These are phyloP conservation scores for Eudorcas thomsonii DNA, from an alignment of 2,113 vertebrate genomes.

Conservation along the genomic window DNA sequence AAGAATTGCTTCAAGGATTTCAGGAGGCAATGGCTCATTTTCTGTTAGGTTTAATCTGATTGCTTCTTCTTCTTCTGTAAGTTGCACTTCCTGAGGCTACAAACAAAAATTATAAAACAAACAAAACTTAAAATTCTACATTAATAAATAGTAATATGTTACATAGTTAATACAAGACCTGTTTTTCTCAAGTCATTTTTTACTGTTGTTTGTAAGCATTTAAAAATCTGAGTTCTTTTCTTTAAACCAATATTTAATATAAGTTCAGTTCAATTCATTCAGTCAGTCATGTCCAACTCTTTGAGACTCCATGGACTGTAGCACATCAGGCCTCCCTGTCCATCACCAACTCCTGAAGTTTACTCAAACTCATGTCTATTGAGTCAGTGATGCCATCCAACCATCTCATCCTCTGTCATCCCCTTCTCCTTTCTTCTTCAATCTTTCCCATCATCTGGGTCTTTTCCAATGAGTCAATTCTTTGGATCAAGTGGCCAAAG, in stretches of 20 bases:
- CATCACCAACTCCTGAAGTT: background rate
- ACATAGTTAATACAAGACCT: background rate
- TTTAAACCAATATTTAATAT: background rate
- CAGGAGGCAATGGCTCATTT: slow-evolving; percentile 79
- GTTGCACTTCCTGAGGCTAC: slow-evolving; percentile 71
- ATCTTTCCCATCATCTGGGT: background rate
- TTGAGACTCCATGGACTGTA: background rate
- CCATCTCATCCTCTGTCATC: background rate
- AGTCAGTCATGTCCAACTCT: background rate
- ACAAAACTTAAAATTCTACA: background rate
- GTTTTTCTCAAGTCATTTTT: background rate
- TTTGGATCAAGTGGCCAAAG: background rate
- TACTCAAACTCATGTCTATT: background rate
- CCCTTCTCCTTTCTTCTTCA: background rate
- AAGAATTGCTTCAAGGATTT: slow-evolving; percentile 87
- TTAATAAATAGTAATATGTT: background rate
- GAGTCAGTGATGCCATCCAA: background rate
- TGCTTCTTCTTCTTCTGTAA: slow-evolving; percentile 89
- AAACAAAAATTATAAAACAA: slow-evolving; percentile 38
- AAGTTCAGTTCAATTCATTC: background rate
- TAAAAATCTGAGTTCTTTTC: slow-evolving; percentile 15
- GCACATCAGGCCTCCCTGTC: background rate
- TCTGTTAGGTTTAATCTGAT: slow-evolving; percentile 87
- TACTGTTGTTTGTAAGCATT: background rate
- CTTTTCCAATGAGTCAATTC: background rate